Evolutionary conservation across 2,797 vertebrate genomes (phyloP), one percentile per base, ranked within the genome.

Genomic region (Pseudocheirus occidentalis): DNA sequence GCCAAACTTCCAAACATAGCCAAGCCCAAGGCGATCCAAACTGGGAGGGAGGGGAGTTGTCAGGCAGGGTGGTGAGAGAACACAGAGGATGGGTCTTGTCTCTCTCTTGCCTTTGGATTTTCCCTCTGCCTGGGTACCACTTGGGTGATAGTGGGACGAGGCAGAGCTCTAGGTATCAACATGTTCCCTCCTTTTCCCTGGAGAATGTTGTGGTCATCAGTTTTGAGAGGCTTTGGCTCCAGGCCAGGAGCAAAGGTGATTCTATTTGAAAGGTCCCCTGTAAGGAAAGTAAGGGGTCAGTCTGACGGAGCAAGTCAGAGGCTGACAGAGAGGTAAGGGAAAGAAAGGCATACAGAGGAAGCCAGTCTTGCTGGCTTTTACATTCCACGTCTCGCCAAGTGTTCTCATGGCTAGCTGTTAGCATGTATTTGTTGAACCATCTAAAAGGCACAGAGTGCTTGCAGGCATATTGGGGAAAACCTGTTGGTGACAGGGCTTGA

Each of bases 1-100:
- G 97, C 97, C 97, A 97, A 95, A 92, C 93, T 95, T 95, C 93
- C 94, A 27, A 62, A 21, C 27, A 0, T 52, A 91, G 97, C 96
- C 95, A 81, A 55, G 55, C 12, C 89, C 91, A 92, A 50, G 55
- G 52, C 0, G 0, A 52, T 90, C 0, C 0, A 24, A 90, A 90
- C 29, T 29, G n/a, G 90, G 29, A 50, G 12, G 40, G 27, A 62
- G 89, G 13, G 54, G 16, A 7, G 50, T 27, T 4, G 89, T 1
- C 10, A 89, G 73, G 73, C n/a, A 40, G 92, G 59, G 53, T 46
- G 11, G 46, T 0, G 21, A 54, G 81, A 55, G 34, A 90, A 90
- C 52, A 55, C 50, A 90, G 90, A 92, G 40, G 55, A 81, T 14
- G 89, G 66, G 13, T 54, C 11, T 55, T 55, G 55, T 90, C 87